These are phyloP conservation scores for Palythoa caribaeorum DNA, from an alignment of 92 coral and sea anemone species.

Conservation along the genomic window DNA sequence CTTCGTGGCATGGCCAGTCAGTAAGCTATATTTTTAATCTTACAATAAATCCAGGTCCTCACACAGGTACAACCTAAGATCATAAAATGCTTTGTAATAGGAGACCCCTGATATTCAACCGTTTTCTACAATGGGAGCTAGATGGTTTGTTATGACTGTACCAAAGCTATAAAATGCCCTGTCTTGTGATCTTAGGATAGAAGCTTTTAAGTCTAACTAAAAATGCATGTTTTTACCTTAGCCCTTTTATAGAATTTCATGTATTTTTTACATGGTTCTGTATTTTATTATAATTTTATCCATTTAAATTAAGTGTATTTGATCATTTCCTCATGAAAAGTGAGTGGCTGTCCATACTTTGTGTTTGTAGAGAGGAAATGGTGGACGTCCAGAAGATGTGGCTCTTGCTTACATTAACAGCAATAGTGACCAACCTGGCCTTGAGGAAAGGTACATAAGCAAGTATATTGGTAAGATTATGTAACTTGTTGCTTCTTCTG, in stretches of 20 bases:
- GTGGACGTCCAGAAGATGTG: constrained; percentile 47
- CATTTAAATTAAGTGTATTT: constrained; percentile 4
- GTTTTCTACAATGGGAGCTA: no score
- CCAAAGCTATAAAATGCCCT: no score
- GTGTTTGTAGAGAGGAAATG: constrained; percentile 46
- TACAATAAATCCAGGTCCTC: no score
- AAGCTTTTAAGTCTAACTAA: no score
- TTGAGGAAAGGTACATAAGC: constrained; percentile 43
- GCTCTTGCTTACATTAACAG: constrained; percentile 36
- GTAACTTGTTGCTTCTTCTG: constrained; percentile 41
- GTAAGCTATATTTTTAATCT: no score
- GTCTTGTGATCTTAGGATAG: no score
- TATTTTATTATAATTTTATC: constrained; percentile 24
- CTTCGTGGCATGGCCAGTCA: no score
- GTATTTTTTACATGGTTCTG: constrained; percentile 36
- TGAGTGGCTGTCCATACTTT: constrained; percentile 1
- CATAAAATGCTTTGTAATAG: no score
- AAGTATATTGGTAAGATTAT: constrained; percentile 35
- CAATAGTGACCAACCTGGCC: constrained; percentile 48
- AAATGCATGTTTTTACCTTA: constrained; percentile 29
- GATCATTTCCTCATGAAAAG: background rate
- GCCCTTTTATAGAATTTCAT: constrained; percentile 33
- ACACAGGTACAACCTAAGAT: no score
- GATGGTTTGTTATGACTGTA: no score
- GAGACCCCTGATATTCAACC: no score